These are phyloP conservation scores for Pogonomyrmex barbatus DNA, from an alignment of 1,140 invertebrate species.

Conservation along the genomic window DNA sequence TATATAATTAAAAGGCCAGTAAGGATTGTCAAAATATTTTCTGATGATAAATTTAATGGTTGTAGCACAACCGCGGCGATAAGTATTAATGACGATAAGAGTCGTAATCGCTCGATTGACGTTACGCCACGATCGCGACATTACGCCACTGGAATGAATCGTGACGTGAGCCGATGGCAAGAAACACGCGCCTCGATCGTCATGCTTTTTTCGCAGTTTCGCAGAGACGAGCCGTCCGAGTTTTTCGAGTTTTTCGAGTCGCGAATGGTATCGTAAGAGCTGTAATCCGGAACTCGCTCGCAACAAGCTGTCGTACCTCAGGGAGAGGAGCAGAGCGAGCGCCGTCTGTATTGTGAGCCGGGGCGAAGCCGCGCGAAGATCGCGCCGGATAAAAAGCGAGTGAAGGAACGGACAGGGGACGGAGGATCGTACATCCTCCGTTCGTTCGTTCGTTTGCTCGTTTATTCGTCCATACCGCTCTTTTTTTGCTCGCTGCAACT, in stretches of 20 bases:
- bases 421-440: slow-evolving; percentile 39
- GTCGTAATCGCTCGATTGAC: background rate
- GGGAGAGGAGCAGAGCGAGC: slow-evolving; percentile 47
- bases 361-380: slow-evolving; percentile 57
- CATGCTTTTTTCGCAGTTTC: slow-evolving; percentile 50
- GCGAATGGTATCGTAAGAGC: slow-evolving; percentile 61
- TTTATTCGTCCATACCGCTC: background rate
- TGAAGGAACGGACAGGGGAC: slow-evolving; percentile 28
- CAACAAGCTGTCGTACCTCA: slow-evolving; percentile 68
- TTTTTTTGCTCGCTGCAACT: slow-evolving; percentile 56
- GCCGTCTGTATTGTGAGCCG: slow-evolving; percentile 44
- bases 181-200: background rate
- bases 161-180: background rate
- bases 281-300: slow-evolving; percentile 74
- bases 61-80: background rate
- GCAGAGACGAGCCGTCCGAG: slow-evolving; percentile 5
- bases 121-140: background rate
- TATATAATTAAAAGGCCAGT: background rate
- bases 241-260: slow-evolving; percentile 39
- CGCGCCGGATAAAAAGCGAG: slow-evolving; percentile 54
- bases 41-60: background rate
- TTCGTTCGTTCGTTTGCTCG: background rate
- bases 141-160: background rate
- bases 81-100: background rate
- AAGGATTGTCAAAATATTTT: background rate